Evolutionary conservation across 2,797 vertebrate genomes (phyloP), one percentile per base, ranked within the genome.

Genomic region (Sebastes cheni): DNA sequence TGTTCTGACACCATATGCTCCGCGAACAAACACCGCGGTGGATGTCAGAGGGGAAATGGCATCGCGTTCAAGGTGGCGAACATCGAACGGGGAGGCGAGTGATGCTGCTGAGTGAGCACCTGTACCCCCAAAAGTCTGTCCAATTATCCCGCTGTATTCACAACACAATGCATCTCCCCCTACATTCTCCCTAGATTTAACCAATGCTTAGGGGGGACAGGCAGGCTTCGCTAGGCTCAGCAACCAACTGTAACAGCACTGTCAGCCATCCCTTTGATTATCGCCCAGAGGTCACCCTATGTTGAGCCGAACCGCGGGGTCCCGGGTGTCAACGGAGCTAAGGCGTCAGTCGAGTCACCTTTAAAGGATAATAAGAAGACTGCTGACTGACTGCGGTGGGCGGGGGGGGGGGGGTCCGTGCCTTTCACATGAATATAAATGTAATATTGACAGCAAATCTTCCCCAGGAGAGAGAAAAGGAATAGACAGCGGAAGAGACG

Each of bases 381-480:
- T 92, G 91, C 89, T 91, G 90, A 91, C 91, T 86, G 90, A 87
- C 89, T 90, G 90, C 59, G n/a, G n/a, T n/a, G n/a, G n/a, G n/a
- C n/a, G n/a, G n/a, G n/a, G n/a, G 83, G 75, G 85, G 84, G 30
- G 84, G 81, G 66, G 84, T 84, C 78, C 1, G n/a, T 65, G 84
- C 82, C 80, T 86, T 86, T 76, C 69, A 74, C 78, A 89, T 93
- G 91, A 93, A 94, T 93, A 93, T 93, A 91, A 93, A 94, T 94
- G 89, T 83, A 86, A 91, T 93, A 94, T 92, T 91, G 93, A 93
- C 88, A 82, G 89, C 82, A 85, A 89, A 90, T 89, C 39, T 80
- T 86, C 75, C 89, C 82, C 82, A 14, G 77, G 85, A 91, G 87
- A 90, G 77, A 76, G 75, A 70, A 68, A 67, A 67, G 72, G 42